phyloP scores from a whole-genome alignment of 2,888 invertebrate genomes.

The Ornithoptera alexandrae region DNA sequence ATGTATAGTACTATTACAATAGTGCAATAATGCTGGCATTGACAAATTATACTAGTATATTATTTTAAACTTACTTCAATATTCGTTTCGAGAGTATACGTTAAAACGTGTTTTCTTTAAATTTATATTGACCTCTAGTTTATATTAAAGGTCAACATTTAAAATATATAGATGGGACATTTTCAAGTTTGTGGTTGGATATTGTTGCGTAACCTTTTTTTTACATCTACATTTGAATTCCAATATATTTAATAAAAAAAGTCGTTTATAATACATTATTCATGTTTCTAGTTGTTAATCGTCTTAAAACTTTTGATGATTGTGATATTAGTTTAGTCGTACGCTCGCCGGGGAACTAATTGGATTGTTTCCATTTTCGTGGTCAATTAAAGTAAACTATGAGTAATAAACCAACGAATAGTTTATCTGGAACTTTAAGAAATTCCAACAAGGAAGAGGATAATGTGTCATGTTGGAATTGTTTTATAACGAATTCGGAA shows the following conservation, averaged over 20 bases:
- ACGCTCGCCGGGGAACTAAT: conserved; percentile 34
- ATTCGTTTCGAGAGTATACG: neutral
- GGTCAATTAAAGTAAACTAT: conserved; percentile 32
- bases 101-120: conserved; percentile 18
- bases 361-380: conserved; percentile 32
- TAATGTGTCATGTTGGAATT: conserved; percentile 67
- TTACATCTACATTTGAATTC: conserved; percentile 40
- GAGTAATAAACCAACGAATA: conserved; percentile 35
- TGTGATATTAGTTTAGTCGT: conserved; percentile 52
- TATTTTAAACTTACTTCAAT: neutral
- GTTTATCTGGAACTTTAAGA: conserved; percentile 35
- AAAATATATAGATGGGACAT: conserved; percentile 38
- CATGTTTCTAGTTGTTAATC: conserved; percentile 39
- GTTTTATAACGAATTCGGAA: conserved; percentile 49
- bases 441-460: conserved; percentile 41
- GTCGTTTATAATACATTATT: conserved; percentile 61
- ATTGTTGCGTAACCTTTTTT: conserved; percentile 49
- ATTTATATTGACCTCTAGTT: conserved; percentile 12
- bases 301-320: conserved; percentile 49
- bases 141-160: conserved; percentile 33
- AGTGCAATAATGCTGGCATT: neutral
- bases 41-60: neutral
- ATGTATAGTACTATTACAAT: neutral
- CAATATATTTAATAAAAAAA: conserved; percentile 43
- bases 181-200: conserved; percentile 24